Evolutionary conservation across 2,888 invertebrate genomes (phyloP), one percentile per base, ranked within the genome.

Genomic region (Synanthedon vespiformis): DNA sequence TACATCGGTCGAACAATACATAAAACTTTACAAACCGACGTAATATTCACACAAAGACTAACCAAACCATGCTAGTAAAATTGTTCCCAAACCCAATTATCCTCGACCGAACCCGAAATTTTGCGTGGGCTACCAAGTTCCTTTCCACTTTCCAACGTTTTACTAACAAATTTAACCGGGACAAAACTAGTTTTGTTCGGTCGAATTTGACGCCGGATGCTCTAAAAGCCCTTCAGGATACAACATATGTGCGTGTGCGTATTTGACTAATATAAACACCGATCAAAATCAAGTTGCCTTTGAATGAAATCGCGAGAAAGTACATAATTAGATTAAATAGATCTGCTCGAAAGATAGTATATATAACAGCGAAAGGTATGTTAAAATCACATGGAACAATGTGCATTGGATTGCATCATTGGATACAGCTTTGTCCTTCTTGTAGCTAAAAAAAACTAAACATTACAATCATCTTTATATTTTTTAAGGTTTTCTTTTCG

Each of bases 51-150:
- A 50, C 54, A 62, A 65, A 65, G 63, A 62, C 58, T 59, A 62
- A 64, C 62, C 58, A 50, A 40, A 47, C 51, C 51, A 64, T 58
- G 59, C 62, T 34, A 34, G 34, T 34, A 34, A 71, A 79, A 78
- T 77, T 75, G 77, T 77, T 76, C 60, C 61, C 56, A 65, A 80
- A 80, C 67, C 72, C 73, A 77, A 80, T 78, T 77, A 79, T 67
- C 61, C 63, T 62, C 60, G 65, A 66, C 58, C 59, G 58, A 60
- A 40, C 67, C 67, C 67, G 58, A 72, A 65, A 66, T 64, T 64
- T 58, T 50, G 50, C 40, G 40, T 62, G 63, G 60, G 62, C 57
- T 60, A 60, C 56, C 55, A 57, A 60, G 57, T 61, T 66, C 61
- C 63, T 63, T 68, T 58, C 62, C 58, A 67, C 63, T 63, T 68